Evolutionary conservation across 1,140 invertebrate genomes (phyloP), one percentile per base, ranked within the genome.

Genomic region (Temnothorax nylanderi): DNA sequence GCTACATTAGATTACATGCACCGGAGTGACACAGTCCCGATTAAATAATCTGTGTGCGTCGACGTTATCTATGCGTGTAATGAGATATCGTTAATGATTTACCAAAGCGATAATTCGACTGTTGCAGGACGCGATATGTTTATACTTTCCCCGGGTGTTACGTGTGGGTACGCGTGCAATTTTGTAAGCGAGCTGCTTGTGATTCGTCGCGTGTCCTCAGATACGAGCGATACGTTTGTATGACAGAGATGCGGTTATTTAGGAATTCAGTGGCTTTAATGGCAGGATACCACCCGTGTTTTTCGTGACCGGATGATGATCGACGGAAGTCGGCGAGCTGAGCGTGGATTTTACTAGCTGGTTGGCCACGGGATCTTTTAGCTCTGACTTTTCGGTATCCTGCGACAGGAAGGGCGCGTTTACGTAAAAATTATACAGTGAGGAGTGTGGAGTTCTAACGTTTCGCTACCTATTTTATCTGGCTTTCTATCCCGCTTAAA

Each of bases 251-350:
- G 18, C 32, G 8, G 10, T 34, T 77, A 77, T 62, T 44, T 77
- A 77, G 16, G 4, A 10, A 54, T 81, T 69, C 77, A 26, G 5
- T 41, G 11, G 47, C 65, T 69, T n/a, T n/a, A 81, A 81, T n/a
- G 34, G 47, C 34, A 69, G 32, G 32, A 80, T 51, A 58, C 21
- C 54, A 60, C 8, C 13, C 54, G 3, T 75, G 34, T 51, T 49
- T 47, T 54, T 54, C 51, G 62, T 80, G 77, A 80, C 77, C 62
- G 77, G 62, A 80, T 67, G 74, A 44, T 76, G 77, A 67, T 67
- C 47, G 34, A 62, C 77, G 77, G 77, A 80, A 80, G 77, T 69
- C 64, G 16, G n/a, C 34, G 10, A 21, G 34, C 7, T 37, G 18
- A 64, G 44, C 26, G 13, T 54, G 8, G 32, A 69, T 69, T 69